These are phyloP conservation scores for Orius laevigatus DNA, from an alignment of 1,140 invertebrate species.

Conservation along the genomic window DNA sequence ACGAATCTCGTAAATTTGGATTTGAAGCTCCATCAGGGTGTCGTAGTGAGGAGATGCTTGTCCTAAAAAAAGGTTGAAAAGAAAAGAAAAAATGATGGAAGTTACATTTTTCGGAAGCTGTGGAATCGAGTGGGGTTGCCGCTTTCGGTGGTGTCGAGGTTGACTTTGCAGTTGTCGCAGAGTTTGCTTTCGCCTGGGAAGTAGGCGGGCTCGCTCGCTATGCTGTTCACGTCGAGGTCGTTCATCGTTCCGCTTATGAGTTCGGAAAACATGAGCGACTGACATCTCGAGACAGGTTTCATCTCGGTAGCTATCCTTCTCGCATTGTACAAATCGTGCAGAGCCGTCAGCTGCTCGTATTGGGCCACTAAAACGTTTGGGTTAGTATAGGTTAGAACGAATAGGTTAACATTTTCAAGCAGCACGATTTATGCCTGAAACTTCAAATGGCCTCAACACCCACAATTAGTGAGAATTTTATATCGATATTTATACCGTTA, in stretches of 20 bases:
- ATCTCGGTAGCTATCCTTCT: conserved; percentile 29
- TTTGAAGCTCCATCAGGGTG: conserved; percentile 83
- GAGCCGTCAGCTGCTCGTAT: conserved; percentile 47
- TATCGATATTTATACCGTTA: too few relatives aligned
- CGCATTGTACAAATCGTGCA: conserved; percentile 49
- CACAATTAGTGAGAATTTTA: too few relatives aligned
- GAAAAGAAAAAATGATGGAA: conserved; percentile 1
- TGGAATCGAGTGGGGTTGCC: conserved; percentile 10
- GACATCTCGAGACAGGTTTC: conserved; percentile 33
- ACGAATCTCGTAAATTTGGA: conserved; percentile 45
- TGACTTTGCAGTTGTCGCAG: conserved; percentile 55
- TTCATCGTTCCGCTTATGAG: conserved; percentile 31
- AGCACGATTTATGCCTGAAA: too few relatives aligned
- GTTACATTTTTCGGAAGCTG: conserved; percentile 12
- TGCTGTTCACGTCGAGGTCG: conserved; percentile 36
- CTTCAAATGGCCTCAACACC: too few relatives aligned
- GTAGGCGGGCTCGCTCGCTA: conserved; percentile 61
- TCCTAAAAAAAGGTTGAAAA: conserved; percentile 11
- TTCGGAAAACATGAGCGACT: conserved; percentile 53
- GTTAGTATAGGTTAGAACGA: too few relatives aligned
- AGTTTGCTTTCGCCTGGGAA: conserved; percentile 28
- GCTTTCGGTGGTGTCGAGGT: conserved; percentile 24
- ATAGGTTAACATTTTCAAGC: too few relatives aligned
- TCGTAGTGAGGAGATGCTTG: conserved; percentile 54
- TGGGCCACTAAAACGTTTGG: too few relatives aligned